Conservation (phyloP, 2,888 invertebrate genomes). For the Synergus laeviventris region DNA sequence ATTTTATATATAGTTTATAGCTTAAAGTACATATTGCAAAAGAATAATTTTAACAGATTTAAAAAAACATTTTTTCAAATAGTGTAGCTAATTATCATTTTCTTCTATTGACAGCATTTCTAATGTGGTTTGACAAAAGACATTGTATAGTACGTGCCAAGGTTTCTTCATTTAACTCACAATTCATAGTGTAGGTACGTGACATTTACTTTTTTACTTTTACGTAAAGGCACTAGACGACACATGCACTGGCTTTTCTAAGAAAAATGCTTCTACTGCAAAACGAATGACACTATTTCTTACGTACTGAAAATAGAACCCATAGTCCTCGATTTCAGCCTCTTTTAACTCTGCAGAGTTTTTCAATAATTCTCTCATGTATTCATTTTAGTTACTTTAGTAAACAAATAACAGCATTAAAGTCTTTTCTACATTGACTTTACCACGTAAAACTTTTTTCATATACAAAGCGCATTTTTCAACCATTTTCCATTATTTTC, state of each 20-base stretch:
- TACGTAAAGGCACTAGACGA: background rate
- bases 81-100: background rate
- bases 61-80: background rate
- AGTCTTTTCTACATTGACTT: too few species aligned
- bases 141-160: slow-evolving; percentile 12
- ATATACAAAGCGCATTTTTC: too few species aligned
- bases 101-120: background rate
- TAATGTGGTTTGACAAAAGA: slow-evolving; percentile 1
- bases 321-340: background rate
- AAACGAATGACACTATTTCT: slow-evolving; percentile 26
- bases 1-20: too few species aligned
- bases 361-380: too few species aligned
- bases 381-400: too few species aligned
- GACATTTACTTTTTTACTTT: too few species aligned
- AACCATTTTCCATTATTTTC: too few species aligned
- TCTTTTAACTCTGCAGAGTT: background rate
- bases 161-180: slow-evolving; percentile 19
- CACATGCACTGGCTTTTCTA: background rate
- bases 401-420: too few species aligned
- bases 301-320: background rate
- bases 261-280: slow-evolving; percentile 11
- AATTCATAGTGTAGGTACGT: slow-evolving; percentile 8
- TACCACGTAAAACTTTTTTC: too few species aligned
- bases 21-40: background rate
- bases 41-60: background rate